Base-by-base conservation (phyloP, 2,888 invertebrate genomes). In the Chloroclystis v-ata region DNA sequence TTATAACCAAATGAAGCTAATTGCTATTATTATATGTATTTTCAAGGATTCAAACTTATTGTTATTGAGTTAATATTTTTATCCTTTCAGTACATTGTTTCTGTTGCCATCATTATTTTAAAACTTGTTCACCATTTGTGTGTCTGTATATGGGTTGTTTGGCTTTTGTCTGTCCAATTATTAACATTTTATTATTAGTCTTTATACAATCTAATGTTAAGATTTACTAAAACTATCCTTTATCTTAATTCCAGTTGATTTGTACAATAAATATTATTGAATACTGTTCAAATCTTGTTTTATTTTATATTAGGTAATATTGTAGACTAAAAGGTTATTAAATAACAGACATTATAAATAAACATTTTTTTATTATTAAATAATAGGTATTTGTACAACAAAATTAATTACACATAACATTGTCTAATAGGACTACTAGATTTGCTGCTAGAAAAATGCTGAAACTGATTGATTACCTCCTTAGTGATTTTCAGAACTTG, bases 181-280 rank as follows among this genome's bases (percentile, higher is more conserved):
- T 70, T 71, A 73, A 75, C 68, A 59, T 62, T 24, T 64, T 58
- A 65, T 65, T 62, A 65, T 68, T 72, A 37, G 66, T 70, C 69
- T 71, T 73, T 77, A 68, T 71, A 69, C 72, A 69, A 75, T 72
- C 28, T 75, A 82, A 67, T 72, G 63, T 75, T 78, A 78, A 74
- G 71, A 56, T 60, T 56, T 67, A 67, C 68, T 78, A 69, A 72
- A 78, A 78, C 70, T 78, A 76, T 76, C 78, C 80, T 76, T 69
- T 75, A 74, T 75, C 74, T 81, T 76, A 76, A 86, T 86, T 85
- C 85, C 83, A 85, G 70, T 82, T 65, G 60, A 80, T 81, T 84
- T 85, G 72, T 85, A 83, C 78, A 82, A 81, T 82, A 81, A 79
- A 82, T 35, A 35, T 69, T 62, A 77, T 74, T 68, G 72, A 78